phyloP scores from a whole-genome alignment of 2,888 invertebrate genomes.

The Schizotus pectinicornis region DNA sequence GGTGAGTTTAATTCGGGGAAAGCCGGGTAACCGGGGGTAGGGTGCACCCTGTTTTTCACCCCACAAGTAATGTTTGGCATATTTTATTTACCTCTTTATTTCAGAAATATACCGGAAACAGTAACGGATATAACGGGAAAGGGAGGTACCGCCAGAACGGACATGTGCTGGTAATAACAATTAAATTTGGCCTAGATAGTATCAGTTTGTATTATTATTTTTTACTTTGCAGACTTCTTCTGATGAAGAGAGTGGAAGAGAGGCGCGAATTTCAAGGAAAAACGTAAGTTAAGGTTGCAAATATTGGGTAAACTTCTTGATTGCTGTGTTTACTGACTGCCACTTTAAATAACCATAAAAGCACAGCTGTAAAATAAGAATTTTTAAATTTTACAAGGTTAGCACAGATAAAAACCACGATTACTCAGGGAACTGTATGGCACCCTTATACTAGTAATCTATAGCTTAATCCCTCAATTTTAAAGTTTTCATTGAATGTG shows the following conservation, averaged over 20 bases:
- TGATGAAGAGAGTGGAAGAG: conserved; percentile 25
- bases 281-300: conserved; percentile 21
- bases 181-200: conserved; percentile 12
- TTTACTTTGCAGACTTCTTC: conserved; percentile 27
- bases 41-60: neutral
- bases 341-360: neutral
- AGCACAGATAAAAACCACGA: neutral
- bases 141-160: conserved; percentile 16
- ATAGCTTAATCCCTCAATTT: neutral
- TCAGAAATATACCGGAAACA: neutral
- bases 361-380: neutral
- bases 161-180: conserved; percentile 28
- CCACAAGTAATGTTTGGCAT: neutral
- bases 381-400: neutral
- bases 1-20: neutral
- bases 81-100: neutral
- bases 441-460: neutral
- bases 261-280: conserved; percentile 13
- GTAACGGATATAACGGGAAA: neutral
- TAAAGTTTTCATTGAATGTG: no score
- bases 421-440: neutral
- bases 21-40: neutral
- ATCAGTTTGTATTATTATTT: neutral
- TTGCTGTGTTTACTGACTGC: conserved; percentile 7
- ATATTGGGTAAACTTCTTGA: conserved; percentile 7